Conservation (phyloP, 1,140 invertebrate species). For the Lucilia cuprina region DNA sequence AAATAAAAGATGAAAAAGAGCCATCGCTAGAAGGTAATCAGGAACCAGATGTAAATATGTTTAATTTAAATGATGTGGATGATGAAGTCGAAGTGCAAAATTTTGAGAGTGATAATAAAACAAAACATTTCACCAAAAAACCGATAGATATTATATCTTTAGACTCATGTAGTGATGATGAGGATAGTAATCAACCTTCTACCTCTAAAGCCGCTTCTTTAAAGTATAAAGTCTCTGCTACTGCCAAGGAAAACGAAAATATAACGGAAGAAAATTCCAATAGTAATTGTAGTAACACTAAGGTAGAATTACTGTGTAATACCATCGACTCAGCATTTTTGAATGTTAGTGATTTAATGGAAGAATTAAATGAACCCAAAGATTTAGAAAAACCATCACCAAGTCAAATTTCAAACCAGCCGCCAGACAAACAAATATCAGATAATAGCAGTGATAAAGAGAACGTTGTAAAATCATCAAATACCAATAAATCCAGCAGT, state of each 20-base stretch:
- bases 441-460: too few species aligned
- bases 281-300: not conserved
- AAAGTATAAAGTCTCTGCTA: not conserved
- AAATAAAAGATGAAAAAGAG: not conserved
- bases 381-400: not conserved
- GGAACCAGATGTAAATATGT: not conserved
- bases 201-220: not conserved
- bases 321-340: not conserved
- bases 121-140: not conserved
- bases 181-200: not conserved
- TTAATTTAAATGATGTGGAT: not conserved
- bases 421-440: too few species aligned
- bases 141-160: not conserved
- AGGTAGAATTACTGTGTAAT: not conserved
- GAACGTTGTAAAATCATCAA: too few species aligned
- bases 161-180: not conserved
- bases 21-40: not conserved
- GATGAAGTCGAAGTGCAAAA: not conserved
- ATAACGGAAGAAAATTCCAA: not conserved
- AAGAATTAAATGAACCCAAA: not conserved
- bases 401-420: not conserved
- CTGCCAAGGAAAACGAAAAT: not conserved
- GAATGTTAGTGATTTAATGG: not conserved
- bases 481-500: too few species aligned
- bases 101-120: not conserved